Base-by-base conservation (phyloP, 2,113 vertebrate species). In the Propithecus coquereli region DNA sequence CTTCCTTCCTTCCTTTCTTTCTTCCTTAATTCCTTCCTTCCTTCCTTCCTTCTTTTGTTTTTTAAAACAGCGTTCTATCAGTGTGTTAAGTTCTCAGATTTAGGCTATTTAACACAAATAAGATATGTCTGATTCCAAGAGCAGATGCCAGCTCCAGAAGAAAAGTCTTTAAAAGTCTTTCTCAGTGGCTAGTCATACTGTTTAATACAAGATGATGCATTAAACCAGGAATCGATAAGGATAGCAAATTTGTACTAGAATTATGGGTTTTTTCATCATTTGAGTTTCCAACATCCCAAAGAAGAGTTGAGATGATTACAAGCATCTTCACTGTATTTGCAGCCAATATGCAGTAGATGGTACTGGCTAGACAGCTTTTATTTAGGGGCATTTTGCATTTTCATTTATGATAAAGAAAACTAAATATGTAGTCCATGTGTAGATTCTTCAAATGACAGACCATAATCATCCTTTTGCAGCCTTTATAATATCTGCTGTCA, bases 401-500 rank as follows among this genome's bases (percentile, higher is more conserved):
- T 97, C 93, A 88, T 94, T 83, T 91, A 70, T 45, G 66, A 82
- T 87, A 94, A 93, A 97, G 97, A 98, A 95, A 97, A 87, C 70
- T 95, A 92, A 97, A 97, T 91, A 82, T 96, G 74, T 91, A 96
- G 96, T 97, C 97, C 74, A 83, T 96, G 87, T 76, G 50, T 84
- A 65, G 73, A 90, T 97, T 96, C 80, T 65, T 95, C 89, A 97
- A 97, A 97, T 85, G 97, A 96, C 96, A 97, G 68, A 89, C 57
- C 86, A 86, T 95, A 98, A 92, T 94, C 47, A 6, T 77, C 97
- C 96, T 95, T 97, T 93, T 97, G 94, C 96, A 98, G 93, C 92
- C 92, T 97, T 92, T 93, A 81, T 84, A 97, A 90, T 96, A 96
- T 97, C 84, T 95, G 89, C 96, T 98, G 94, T 98, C 97, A 98